Evolutionary conservation across 2,113 vertebrate species (phyloP).

Genomic region (Actenoides hombroni): DNA sequence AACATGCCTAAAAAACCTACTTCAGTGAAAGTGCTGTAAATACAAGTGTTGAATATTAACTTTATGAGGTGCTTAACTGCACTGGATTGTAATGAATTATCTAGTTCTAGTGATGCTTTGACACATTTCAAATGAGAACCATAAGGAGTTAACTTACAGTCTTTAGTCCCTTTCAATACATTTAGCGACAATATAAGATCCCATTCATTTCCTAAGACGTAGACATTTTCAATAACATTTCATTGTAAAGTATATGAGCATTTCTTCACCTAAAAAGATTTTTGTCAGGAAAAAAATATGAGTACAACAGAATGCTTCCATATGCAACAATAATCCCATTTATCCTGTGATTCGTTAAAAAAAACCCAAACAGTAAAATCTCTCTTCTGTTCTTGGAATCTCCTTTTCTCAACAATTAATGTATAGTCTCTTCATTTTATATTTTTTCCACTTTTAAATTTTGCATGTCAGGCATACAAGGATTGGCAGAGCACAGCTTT

Average conservation of each 20-base stretch:
- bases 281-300: not conserved
- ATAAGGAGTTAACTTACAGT: slow-evolving; percentile 69
- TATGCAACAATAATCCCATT: not conserved
- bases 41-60: slow-evolving; percentile 69
- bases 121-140: slow-evolving; percentile 74
- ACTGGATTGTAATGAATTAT: slow-evolving; percentile 76
- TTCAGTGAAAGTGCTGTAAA: slow-evolving; percentile 59
- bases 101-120: slow-evolving; percentile 72
- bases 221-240: not conserved
- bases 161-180: slow-evolving; percentile 42
- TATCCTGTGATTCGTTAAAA: not conserved
- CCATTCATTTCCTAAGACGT: slow-evolving; percentile 28
- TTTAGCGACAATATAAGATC: slow-evolving; percentile 21
- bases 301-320: not conserved
- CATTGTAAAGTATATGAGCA: not conserved
- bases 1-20: slow-evolving; percentile 53
- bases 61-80: slow-evolving; percentile 79
- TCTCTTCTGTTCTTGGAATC: not conserved
- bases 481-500: not conserved
- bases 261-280: not conserved
- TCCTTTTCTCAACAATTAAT: not conserved
- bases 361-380: not conserved
- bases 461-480: not conserved
- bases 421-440: not conserved
- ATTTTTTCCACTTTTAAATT: not conserved